Evolutionary conservation across 2,888 invertebrate species (phyloP).

Genomic region (Polyommatus icarus): DNA sequence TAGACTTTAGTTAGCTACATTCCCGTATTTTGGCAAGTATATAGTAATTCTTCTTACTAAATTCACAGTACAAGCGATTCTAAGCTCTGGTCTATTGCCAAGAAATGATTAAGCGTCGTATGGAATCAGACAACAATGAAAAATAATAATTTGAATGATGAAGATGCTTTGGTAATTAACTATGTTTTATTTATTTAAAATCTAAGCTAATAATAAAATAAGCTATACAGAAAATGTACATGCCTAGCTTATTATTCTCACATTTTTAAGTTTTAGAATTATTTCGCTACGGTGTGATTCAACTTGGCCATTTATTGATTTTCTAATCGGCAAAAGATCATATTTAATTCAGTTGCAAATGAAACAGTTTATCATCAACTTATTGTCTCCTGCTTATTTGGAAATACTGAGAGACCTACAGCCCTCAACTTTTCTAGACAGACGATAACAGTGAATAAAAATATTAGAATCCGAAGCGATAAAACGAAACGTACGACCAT

Average conservation of each 20-base stretch:
- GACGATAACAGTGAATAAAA: conserved; percentile 24
- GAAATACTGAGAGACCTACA: too few relatives aligned
- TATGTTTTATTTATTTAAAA: neutral
- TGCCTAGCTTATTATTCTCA: too few relatives aligned
- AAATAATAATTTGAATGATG: neutral
- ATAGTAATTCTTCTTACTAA: neutral
- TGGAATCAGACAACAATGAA: neutral
- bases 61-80: neutral
- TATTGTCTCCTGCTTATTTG: too few relatives aligned
- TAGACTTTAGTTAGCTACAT: too few relatives aligned
- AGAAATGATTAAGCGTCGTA: neutral
- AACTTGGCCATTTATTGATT: too few relatives aligned
- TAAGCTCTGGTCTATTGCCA: neutral
- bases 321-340: too few relatives aligned
- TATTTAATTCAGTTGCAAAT: too few relatives aligned
- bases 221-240: too few relatives aligned
- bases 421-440: neutral
- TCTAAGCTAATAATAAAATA: neutral
- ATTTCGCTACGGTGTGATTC: too few relatives aligned
- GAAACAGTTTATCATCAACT: too few relatives aligned
- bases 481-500: conserved; percentile 25
- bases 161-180: neutral
- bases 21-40: neutral
- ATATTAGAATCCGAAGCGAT: conserved; percentile 30
- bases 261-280: too few relatives aligned